A percentile compares a stretch with the other conserved stretches of the same genome.
Evolutionary conservation across 2,888 invertebrate genomes (phyloP).

Genomic region (Magallana nippona): DNA sequence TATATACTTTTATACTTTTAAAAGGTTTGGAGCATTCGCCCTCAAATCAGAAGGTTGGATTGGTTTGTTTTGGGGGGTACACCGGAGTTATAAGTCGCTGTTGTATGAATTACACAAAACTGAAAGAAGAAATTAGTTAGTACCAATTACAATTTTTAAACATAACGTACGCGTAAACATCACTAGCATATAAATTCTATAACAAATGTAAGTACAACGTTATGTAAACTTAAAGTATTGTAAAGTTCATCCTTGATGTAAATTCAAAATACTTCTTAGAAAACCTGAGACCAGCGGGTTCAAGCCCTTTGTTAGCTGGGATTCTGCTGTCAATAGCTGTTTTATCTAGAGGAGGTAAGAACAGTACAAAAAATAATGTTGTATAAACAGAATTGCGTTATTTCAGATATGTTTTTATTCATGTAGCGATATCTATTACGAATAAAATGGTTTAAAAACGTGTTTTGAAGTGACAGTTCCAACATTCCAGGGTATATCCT

Average conservation of each 20-base stretch:
- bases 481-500: neutral
- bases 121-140: conserved; percentile 17
- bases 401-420: too few species aligned
- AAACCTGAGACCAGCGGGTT: conserved; percentile 13
- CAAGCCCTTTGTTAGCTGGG: conserved; percentile 19
- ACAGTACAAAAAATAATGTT: too few species aligned
- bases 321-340: neutral
- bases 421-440: too few species aligned
- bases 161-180: too few species aligned
- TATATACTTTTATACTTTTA: too few species aligned
- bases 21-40: neutral
- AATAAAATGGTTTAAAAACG: neutral
- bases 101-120: neutral
- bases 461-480: neutral
- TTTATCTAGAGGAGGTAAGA: too few species aligned
- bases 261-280: neutral
- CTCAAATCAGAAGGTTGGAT: neutral
- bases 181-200: too few species aligned
- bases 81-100: neutral
- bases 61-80: conserved; percentile 18
- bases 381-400: too few species aligned
- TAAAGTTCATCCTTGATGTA: too few species aligned
- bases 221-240: too few species aligned
- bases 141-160: too few species aligned
- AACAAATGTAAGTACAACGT: too few species aligned